A percentile compares a stretch with the other conserved stretches of the same genome.
These are phyloP conservation scores for Hydra vulgaris DNA, from an alignment of 30 jellyfish, hydroid and myxozoan species.

Conservation along the genomic window DNA sequence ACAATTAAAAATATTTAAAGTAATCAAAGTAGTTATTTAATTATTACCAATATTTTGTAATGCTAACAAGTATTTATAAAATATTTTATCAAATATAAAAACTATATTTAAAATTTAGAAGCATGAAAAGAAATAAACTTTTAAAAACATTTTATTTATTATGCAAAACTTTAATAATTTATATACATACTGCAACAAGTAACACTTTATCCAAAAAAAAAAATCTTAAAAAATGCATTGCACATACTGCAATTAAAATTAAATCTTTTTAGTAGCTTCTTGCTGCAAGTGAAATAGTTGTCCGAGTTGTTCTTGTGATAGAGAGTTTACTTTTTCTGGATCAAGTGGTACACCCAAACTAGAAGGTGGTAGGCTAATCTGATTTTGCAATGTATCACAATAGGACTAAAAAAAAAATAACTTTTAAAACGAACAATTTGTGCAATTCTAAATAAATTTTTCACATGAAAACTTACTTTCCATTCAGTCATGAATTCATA, in stretches of 20 bases:
- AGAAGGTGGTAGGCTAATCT: background rate
- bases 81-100: too few species aligned
- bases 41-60: too few species aligned
- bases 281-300: slow-evolving; percentile 28
- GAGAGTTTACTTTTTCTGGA: slow-evolving; percentile 1
- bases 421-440: background rate
- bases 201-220: too few species aligned
- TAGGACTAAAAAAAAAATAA: background rate
- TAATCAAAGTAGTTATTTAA: too few species aligned
- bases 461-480: slow-evolving; percentile 35
- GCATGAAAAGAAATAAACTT: too few species aligned
- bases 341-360: slow-evolving; percentile 6
- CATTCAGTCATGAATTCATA: slow-evolving; percentile 30
- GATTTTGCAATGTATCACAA: slow-evolving; percentile 10
- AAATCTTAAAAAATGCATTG: background rate
- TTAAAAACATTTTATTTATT: too few species aligned
- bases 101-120: too few species aligned
- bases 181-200: background rate
- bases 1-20: too few species aligned
- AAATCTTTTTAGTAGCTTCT: slow-evolving; percentile 13
- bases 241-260: too few species aligned
- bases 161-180: too few species aligned
- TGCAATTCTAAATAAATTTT: too few species aligned
- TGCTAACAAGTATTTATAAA: too few species aligned
- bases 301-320: slow-evolving; percentile 31